Base-by-base conservation (phyloP, 2,888 invertebrate species). In the Rhaphigaster nebulosa region DNA sequence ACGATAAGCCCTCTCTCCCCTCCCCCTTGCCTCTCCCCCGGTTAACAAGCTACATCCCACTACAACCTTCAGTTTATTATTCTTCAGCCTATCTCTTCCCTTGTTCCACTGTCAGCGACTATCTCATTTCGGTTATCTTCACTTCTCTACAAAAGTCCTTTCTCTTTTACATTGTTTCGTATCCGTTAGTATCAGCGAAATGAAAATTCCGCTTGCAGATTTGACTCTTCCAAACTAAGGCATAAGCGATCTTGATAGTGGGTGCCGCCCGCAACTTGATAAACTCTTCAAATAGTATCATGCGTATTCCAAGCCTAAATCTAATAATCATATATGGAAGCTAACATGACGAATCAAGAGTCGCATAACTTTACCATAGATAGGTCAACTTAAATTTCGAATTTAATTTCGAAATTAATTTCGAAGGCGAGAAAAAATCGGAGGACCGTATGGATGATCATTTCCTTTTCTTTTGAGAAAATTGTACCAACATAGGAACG, bases 11-110 rank as follows among this genome's bases (percentile, higher is more conserved):
- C 26, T 26, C 56, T 52, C 52, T 15, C 52, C 2, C 18, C 18
- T 26, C 8, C 56, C 10, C 56, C 26, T 10, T 26, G 6, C 26
- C 56, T 26, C 26, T 18, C 26, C 26, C n/a, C 29, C 29, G 65
- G 65, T 18, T 65, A 65, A 65, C 65, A 65, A 65, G 65, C 65
- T 65, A 65, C 65, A 65, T 65, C 65, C 65, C 65, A 65, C 65
- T 65, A 65, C 65, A 65, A 3, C 65, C 65, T 29, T 34, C 29
- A 13, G 29, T 65, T 65, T 65, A 65, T 65, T 65, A 65, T 65
- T 65, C 65, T 65, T 65, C 29, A n/a, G 65, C 65, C n/a, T 65
- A 65, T 65, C 65, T 65, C 12, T 15, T 34, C 65, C 29, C 65
- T 65, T 65, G 65, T 65, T 65, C 65, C 65, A 65, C 65, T 65